These are phyloP conservation scores for Molorchus minor DNA, from an alignment of 2,888 invertebrate genomes.

Conservation along the genomic window DNA sequence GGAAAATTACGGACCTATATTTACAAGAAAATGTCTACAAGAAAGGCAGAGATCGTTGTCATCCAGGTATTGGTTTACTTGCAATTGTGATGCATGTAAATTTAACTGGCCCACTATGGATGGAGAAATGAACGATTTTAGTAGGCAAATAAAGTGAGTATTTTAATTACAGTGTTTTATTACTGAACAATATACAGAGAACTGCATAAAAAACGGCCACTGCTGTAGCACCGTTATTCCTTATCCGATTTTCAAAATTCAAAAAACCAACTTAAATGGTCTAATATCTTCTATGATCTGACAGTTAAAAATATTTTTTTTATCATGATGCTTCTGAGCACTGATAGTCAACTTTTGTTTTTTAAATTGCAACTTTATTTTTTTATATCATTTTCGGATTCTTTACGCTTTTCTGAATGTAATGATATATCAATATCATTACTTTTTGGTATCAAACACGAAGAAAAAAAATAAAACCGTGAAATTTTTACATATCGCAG, in stretches of 20 bases:
- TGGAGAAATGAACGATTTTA: constrained; percentile 65
- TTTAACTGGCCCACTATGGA: constrained; percentile 79
- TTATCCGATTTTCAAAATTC: neutral
- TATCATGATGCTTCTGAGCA: neutral
- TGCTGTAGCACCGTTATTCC: neutral
- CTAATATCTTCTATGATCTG: neutral
- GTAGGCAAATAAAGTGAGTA: constrained; percentile 61
- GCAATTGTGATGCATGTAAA: constrained; percentile 75
- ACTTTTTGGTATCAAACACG: too few species aligned
- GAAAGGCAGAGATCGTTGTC: constrained; percentile 73
- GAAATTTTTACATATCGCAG: too few species aligned
- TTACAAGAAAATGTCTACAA: constrained; percentile 66
- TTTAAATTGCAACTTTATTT: too few species aligned
- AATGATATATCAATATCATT: too few species aligned
- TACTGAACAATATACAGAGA: neutral
- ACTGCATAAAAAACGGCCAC: too few species aligned
- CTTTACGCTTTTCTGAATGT: too few species aligned
- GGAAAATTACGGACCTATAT: constrained; percentile 87
- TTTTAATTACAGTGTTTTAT: constrained; percentile 1
- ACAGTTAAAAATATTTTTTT: neutral
- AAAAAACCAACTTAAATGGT: neutral
- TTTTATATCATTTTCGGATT: too few species aligned
- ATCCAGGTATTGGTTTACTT: constrained; percentile 82
- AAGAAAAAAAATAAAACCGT: too few species aligned
- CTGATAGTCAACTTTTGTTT: too few species aligned